A percentile compares a stretch with the other conserved stretches of the same genome.
Evolutionary conservation across 2,113 vertebrate species (phyloP).

Genomic region (Toxotes jaculatrix): DNA sequence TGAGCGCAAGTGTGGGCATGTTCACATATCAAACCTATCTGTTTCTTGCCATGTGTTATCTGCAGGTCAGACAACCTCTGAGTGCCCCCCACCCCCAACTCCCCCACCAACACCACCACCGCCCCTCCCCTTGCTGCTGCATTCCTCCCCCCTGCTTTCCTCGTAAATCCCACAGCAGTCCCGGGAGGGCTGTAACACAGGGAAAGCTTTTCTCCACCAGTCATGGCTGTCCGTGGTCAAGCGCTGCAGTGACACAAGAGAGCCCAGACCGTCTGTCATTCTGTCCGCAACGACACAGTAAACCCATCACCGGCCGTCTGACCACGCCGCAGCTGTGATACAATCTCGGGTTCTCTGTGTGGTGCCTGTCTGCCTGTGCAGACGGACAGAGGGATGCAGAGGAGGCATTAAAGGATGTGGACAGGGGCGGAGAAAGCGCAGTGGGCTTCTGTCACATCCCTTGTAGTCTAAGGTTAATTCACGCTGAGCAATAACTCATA

Average conservation of each 20-base stretch:
- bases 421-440: conserved; percentile 62
- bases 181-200: conserved; percentile 61
- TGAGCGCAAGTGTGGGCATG: conserved; percentile 76
- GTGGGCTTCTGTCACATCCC: conserved; percentile 60
- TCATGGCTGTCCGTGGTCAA: conserved; percentile 62
- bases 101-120: not conserved
- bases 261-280: conserved; percentile 68
- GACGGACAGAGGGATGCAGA: conserved; percentile 50
- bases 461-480: conserved; percentile 70
- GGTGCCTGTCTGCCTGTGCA: conserved; percentile 59
- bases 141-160: conserved; percentile 71
- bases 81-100: conserved; percentile 4
- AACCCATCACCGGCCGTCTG: conserved; percentile 63
- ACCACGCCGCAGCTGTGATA: conserved; percentile 76
- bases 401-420: conserved; percentile 40
- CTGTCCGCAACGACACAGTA: conserved; percentile 66
- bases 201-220: conserved; percentile 49
- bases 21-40: conserved; percentile 85
- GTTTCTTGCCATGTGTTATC: conserved; percentile 82
- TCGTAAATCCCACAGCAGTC: conserved; percentile 68
- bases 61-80: conserved; percentile 69
- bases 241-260: conserved; percentile 61
- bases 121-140: conserved; percentile 21
- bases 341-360: conserved; percentile 53
- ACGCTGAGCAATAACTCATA: conserved; percentile 77